Percentiles rank a stretch among this genome's conserved stretches.
These are phyloP conservation scores for Pseudorectes ferrugineus DNA, from an alignment of 2,113 vertebrate genomes.

Conservation along the genomic window DNA sequence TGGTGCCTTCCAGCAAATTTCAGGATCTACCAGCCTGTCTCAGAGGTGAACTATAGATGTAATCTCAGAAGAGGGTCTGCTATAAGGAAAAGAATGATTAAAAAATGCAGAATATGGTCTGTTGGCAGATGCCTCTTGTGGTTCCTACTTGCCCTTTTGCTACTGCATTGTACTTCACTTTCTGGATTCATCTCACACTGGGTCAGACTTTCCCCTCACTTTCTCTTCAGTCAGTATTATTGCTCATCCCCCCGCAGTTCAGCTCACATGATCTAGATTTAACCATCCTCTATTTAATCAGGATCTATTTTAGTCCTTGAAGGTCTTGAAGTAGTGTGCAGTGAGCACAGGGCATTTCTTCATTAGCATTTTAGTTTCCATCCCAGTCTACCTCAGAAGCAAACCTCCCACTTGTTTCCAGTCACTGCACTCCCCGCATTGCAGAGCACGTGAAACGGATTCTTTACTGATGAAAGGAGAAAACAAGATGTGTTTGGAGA, in stretches of 20 bases:
- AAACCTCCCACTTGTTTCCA: background rate
- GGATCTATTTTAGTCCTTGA: background rate
- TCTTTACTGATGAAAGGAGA: background rate
- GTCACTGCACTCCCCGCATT: background rate
- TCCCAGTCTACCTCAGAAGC: background rate
- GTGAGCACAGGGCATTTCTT: background rate
- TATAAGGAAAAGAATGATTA: background rate
- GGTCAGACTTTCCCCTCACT: background rate
- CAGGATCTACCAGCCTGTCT: background rate
- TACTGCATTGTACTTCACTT: background rate
- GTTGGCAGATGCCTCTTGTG: background rate
- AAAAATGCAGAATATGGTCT: background rate
- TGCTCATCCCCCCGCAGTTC: background rate
- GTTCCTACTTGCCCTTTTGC: background rate
- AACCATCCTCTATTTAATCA: background rate
- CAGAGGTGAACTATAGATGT: slow-evolving; percentile 37
- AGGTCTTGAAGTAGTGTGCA: background rate
- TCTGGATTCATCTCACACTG: background rate
- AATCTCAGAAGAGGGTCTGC: background rate
- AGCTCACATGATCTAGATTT: background rate
- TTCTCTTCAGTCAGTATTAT: background rate
- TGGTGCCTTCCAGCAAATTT: background rate
- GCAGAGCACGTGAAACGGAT: background rate
- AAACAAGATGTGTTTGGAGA: background rate
- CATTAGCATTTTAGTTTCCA: background rate